phyloP scores from a whole-genome alignment of 1,140 invertebrate species.

The Heliconius himera region DNA sequence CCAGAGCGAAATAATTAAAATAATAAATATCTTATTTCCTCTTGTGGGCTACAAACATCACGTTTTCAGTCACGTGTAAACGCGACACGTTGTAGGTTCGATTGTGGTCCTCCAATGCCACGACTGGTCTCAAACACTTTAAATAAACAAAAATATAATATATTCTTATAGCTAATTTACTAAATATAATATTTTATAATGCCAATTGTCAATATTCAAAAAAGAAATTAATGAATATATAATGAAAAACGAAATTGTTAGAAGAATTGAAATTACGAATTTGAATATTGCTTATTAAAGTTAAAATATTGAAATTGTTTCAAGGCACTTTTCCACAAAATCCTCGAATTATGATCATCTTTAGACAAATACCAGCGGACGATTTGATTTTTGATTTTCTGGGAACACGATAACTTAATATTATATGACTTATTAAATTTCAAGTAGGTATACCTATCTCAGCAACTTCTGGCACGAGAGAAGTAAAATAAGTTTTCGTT shows the following conservation, averaged over 20 bases:
- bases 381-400: background rate
- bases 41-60: too few species aligned
- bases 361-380: background rate
- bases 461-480: background rate
- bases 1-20: too few species aligned
- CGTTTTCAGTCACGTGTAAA: too few species aligned
- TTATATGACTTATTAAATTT: background rate
- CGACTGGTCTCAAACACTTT: too few species aligned
- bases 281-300: background rate
- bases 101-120: too few species aligned
- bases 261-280: background rate
- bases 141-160: too few species aligned
- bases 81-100: too few species aligned
- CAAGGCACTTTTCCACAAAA: background rate
- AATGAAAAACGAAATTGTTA: too few species aligned
- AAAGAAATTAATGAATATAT: background rate
- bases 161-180: too few species aligned
- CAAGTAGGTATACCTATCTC: background rate
- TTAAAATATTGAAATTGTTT: background rate
- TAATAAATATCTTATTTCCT: too few species aligned
- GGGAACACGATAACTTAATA: background rate
- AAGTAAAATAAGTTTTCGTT: background rate
- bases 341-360: background rate
- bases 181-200: too few species aligned
- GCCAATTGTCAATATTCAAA: too few species aligned